Conservation (phyloP, 2,888 invertebrate genomes). For the Zootermopsis nevadensis region DNA sequence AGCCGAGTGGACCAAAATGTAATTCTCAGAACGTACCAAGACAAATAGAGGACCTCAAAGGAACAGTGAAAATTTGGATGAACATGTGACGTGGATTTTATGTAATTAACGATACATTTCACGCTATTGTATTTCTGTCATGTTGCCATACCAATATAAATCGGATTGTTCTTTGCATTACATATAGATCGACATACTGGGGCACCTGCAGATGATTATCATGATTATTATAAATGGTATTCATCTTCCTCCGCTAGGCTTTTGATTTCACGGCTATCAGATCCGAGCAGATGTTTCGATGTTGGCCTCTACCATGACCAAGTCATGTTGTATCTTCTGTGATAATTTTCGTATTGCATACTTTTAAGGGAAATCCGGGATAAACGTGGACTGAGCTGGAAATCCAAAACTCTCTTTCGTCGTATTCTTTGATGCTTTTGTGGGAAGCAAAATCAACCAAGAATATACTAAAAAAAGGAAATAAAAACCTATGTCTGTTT, state of each 20-base stretch:
- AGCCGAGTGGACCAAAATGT: too few species aligned
- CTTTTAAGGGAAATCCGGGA: not conserved
- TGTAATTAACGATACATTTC: too few species aligned
- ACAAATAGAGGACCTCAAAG: too few species aligned
- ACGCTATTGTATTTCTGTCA: too few species aligned
- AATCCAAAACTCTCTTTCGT: too few species aligned
- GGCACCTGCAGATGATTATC: not conserved
- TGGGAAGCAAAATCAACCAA: slow-evolving; percentile 33
- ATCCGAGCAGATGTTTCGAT: not conserved
- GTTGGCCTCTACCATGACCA: not conserved
- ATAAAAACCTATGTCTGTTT: not conserved
- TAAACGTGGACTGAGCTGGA: not conserved
- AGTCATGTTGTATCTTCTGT: slow-evolving; percentile 1
- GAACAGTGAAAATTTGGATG: too few species aligned
- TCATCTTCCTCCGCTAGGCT: not conserved
- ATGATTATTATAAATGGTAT: not conserved
- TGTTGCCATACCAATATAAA: too few species aligned
- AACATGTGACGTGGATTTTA: too few species aligned
- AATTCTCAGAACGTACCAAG: too few species aligned
- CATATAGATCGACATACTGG: too few species aligned
- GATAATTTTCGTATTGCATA: not conserved
- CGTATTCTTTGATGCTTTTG: slow-evolving; percentile 30
- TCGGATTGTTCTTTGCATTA: too few species aligned
- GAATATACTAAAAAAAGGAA: slow-evolving; percentile 7
- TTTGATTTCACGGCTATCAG: not conserved